Percentiles rank a stretch among this genome's conserved stretches.
phyloP scores from a whole-genome alignment of 2,888 invertebrate genomes.

The Apocheima hispidaria region DNA sequence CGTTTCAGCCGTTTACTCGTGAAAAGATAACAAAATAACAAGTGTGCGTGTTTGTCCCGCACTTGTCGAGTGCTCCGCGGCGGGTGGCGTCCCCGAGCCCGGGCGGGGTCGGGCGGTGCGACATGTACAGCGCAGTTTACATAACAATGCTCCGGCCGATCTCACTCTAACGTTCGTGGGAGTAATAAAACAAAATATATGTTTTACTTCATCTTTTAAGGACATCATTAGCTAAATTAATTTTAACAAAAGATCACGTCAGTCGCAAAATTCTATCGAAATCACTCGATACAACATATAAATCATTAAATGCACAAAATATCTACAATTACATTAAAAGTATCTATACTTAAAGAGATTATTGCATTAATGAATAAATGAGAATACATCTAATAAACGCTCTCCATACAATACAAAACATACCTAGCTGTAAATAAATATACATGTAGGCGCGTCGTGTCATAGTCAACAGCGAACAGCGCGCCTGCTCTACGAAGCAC shows the following conservation, averaged over 20 bases:
- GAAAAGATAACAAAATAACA: no score
- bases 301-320: slow-evolving; percentile 61
- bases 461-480: no score
- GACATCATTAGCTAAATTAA: slow-evolving; percentile 56
- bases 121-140: no score
- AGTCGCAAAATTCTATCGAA: slow-evolving; percentile 57
- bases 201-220: slow-evolving; percentile 40
- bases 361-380: slow-evolving; percentile 51
- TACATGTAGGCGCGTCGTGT: no score
- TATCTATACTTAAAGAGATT: slow-evolving; percentile 52
- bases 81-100: no score
- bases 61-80: no score
- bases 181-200: not conserved
- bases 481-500: not conserved
- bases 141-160: no score
- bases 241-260: slow-evolving; percentile 58
- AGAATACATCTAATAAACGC: slow-evolving; percentile 40
- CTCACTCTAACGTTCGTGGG: no score
- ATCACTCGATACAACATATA: slow-evolving; percentile 54
- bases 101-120: no score
- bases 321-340: slow-evolving; percentile 50
- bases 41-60: no score
- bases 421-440: slow-evolving; percentile 49
- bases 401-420: slow-evolving; percentile 30
- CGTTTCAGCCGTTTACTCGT: no score